These are phyloP conservation scores for Lepus townsendii DNA, from an alignment of 2,797 vertebrate genomes.

Conservation along the genomic window DNA sequence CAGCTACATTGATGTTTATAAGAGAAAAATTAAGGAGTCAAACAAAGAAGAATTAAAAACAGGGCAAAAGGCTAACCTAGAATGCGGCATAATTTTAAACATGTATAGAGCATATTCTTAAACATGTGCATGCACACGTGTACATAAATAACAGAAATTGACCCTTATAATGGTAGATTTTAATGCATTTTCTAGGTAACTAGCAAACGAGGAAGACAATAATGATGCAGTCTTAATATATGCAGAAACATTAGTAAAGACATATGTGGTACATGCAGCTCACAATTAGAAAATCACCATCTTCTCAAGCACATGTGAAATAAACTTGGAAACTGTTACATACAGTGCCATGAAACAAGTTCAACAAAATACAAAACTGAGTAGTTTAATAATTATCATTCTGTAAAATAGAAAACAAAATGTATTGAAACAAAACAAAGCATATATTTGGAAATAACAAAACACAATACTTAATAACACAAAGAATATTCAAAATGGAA, in stretches of 20 bases:
- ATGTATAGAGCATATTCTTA: neutral
- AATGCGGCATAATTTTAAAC: slow-evolving; percentile 51
- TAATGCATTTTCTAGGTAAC: slow-evolving; percentile 49
- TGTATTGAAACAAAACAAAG: neutral
- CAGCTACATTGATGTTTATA: neutral
- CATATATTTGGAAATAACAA: neutral
- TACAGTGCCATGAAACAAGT: neutral
- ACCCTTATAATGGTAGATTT: neutral
- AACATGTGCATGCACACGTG: neutral
- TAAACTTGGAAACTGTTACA: neutral
- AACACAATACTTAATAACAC: neutral
- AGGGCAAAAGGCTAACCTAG: neutral
- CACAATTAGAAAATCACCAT: slow-evolving; percentile 43
- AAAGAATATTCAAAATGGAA: slow-evolving; percentile 2
- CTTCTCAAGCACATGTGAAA: slow-evolving; percentile 29
- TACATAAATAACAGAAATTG: slow-evolving; percentile 51
- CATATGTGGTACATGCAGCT: slow-evolving; percentile 2
- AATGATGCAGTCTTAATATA: slow-evolving; percentile 4
- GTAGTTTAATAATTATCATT: slow-evolving; percentile 19
- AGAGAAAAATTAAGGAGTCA: neutral
- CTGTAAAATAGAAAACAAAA: neutral
- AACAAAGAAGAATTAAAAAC: neutral
- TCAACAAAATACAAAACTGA: slow-evolving; percentile 46
- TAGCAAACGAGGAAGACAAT: slow-evolving; percentile 21
- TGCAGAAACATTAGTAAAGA: slow-evolving; percentile 40